phyloP scores from a whole-genome alignment of 2,888 invertebrate species.

The Apantesis nais region DNA sequence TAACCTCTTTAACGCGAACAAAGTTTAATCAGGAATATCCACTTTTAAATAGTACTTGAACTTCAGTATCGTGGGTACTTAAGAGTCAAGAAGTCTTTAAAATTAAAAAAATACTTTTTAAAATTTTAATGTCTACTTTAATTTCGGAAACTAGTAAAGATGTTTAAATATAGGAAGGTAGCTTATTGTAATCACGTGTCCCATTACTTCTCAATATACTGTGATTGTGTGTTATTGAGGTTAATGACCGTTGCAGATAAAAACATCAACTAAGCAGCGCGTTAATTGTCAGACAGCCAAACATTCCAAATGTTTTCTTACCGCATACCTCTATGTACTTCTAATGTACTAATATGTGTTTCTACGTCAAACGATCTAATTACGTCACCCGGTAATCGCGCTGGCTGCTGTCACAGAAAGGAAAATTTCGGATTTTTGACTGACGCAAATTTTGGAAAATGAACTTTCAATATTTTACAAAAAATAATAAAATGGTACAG shows the following conservation, averaged over 20 bases:
- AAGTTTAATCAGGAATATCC: not conserved
- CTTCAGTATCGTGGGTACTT: not conserved
- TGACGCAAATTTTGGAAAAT: not conserved
- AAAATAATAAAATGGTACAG: not conserved
- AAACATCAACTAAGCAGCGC: constrained; percentile 46
- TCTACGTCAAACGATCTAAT: constrained; percentile 38
- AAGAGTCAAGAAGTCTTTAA: not conserved
- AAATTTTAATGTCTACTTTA: constrained; percentile 15
- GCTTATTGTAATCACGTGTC: constrained; percentile 33
- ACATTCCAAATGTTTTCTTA: constrained; percentile 39
- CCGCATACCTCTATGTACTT: constrained; percentile 16
- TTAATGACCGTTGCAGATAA: constrained; percentile 55
- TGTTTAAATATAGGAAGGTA: constrained; percentile 28
- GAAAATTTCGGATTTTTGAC: constrained; percentile 7
- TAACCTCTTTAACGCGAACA: not conserved
- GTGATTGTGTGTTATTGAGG: constrained; percentile 47
- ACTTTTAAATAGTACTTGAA: not conserved
- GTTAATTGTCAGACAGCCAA: constrained; percentile 44
- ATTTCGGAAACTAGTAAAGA: too few relatives aligned
- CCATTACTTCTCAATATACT: constrained; percentile 39
- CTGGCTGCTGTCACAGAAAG: not conserved
- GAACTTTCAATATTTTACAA: not conserved
- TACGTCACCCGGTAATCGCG: constrained; percentile 33
- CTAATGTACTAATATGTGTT: constrained; percentile 11
- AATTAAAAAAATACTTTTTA: not conserved